Base-by-base conservation (phyloP, 2,797 vertebrate species). In the Phoxinus dragarum region DNA sequence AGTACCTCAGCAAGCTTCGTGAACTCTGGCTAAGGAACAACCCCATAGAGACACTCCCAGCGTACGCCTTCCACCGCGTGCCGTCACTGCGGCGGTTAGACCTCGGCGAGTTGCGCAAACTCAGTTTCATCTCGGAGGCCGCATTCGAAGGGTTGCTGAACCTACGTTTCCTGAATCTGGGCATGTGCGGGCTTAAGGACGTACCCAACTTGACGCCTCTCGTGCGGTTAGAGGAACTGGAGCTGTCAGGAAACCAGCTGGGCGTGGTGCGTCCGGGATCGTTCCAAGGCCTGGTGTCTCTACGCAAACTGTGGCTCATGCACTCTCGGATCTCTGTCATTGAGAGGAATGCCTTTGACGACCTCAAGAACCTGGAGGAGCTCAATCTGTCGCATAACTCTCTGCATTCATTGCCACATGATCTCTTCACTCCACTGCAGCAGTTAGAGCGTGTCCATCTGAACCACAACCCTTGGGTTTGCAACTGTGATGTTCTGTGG, bases 401-500 rank as follows among this genome's bases (percentile, higher is more conserved):
- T 8, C 92, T 99, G 90, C 97, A 97, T 88, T 99, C 98, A 10
- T 92, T 99, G 82, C 98, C 98, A 1, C 98, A 99, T 87, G 98
- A 99, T 93, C 97, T 99, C 1, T 99, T 99, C 93, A 99, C 97
- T 0, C 98, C 98, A 0, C 86, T 99, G 90, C 97, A 98, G 92
- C 97, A 97, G 78, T 90, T 99, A 85, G 98, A 98, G 91, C 92
- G 98, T 0, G 98, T 99, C 0, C 98, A 99, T 92, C 96, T 99
- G 67, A 98, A 99, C 93, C 98, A 99, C 89, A 99, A 99, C 93
- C 98, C 98, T 0, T 99, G 98, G 98, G 96, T 97, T 31, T 99
- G 98, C 94, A 98, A 98, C 91, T 99, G 98, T 61, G 98, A 99
- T 34, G 97, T 99, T 12, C 94, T 99, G 1, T 99, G 98, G 98